Base-by-base conservation (phyloP, 2,797 vertebrate species). In the Macroramphosus scolopax region DNA sequence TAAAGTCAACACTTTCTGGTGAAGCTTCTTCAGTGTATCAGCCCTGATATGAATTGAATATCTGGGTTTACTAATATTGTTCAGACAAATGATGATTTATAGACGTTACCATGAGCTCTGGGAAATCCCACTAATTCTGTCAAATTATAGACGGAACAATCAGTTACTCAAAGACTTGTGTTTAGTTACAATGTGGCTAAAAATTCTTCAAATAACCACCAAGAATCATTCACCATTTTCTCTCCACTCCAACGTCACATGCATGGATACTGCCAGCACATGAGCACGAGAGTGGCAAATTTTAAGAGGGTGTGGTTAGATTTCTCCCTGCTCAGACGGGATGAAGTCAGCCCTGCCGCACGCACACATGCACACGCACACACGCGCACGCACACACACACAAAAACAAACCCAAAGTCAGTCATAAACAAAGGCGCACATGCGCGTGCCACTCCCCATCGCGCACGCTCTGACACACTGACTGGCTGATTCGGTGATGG, bases 401-500 rank as follows among this genome's bases (percentile, higher is more conserved):
- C 31, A 31, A 31, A 29, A n/a, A 16, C 17, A n/a, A 6, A 62
- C n/a, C n/a, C n/a, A n/a, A n/a, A n/a, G n/a, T n/a, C n/a, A n/a
- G 43, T 59, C 52, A 48, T 47, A 75, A 65, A 70, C 51, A 51
- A 31, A 51, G 32, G 57, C 20, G 20, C 57, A 60, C 62, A 61
- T 32, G 41, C 47, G 40, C 46, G 43, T 3, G 38, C 68, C 57
- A 51, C 64, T 72, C 77, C 68, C 68, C 38, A 1, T 28, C 28
- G 1, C 13, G 5, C 63, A 32, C 26, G 15, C 50, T 61, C 63
- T 80, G 69, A 77, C 82, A 80, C 69, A 81, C 64, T 83, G 73
- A 80, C 80, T 81, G 72, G 78, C 62, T 85, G 80, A 75, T 86
- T 82, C 54, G 44, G 69, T 62, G 67, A 75, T 69, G 70, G 84